Conservation (phyloP, 2,888 invertebrate species). For the Tubiluchus corallicola region DNA sequence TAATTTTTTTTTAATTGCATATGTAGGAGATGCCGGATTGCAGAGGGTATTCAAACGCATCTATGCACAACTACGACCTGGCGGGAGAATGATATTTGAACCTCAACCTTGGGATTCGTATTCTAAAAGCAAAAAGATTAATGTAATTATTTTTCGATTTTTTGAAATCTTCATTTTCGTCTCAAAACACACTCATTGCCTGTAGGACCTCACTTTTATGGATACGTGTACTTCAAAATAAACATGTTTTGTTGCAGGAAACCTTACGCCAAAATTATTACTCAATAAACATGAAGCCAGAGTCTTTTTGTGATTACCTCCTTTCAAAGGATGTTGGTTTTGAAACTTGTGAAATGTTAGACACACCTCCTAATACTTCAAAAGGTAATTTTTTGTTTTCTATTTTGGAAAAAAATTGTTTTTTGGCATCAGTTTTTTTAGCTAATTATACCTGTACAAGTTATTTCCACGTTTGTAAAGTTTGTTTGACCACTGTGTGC, state of each 20-base stretch:
- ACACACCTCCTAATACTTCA: slow-evolving; percentile 56
- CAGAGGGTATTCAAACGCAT: slow-evolving; percentile 78
- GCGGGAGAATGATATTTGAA: slow-evolving; percentile 79
- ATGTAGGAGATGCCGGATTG: slow-evolving; percentile 78
- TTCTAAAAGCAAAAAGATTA: slow-evolving; percentile 36
- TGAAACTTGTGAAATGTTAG: slow-evolving; percentile 65
- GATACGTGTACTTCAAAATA: too few species aligned
- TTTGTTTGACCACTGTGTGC: too few species aligned
- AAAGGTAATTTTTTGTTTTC: too few species aligned
- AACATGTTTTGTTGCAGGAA: slow-evolving; percentile 26
- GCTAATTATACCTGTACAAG: too few species aligned
- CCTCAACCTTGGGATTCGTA: slow-evolving; percentile 92
- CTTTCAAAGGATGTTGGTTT: slow-evolving; percentile 70
- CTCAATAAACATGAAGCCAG: slow-evolving; percentile 49
- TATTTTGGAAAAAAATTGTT: too few species aligned
- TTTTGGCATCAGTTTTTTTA: too few species aligned
- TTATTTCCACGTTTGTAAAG: too few species aligned
- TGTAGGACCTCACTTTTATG: too few species aligned
- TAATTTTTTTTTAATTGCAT: too few species aligned
- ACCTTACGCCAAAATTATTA: slow-evolving; percentile 46
- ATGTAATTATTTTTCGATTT: too few species aligned
- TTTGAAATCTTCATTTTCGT: too few species aligned
- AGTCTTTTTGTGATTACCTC: slow-evolving; percentile 78
- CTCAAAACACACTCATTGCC: too few species aligned
- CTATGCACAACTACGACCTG: slow-evolving; percentile 72